A percentile compares a stretch with the other conserved stretches of the same genome.
Conservation (phyloP, 2,113 vertebrate species). For the Petrocephalus microphthalmus region DNA sequence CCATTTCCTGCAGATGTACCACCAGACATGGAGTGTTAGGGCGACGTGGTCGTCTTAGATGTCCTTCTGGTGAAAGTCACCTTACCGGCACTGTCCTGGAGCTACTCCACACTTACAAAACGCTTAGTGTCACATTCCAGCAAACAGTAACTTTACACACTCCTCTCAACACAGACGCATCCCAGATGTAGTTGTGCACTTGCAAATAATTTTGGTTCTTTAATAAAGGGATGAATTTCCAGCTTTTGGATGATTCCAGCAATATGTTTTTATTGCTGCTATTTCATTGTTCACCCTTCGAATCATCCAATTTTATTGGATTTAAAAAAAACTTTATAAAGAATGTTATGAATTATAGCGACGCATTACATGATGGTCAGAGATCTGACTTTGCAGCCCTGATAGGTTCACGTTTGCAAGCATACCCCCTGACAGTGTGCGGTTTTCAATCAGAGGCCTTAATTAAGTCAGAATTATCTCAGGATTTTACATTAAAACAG, state of each 20-base stretch:
- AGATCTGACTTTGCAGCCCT: neutral
- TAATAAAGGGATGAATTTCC: slow-evolving; percentile 10
- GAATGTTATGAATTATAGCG: neutral
- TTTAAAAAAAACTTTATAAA: neutral
- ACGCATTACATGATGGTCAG: neutral
- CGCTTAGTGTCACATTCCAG: slow-evolving; percentile 45
- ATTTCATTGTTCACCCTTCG: slow-evolving; percentile 3
- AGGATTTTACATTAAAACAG: no score
- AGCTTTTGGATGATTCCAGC: neutral
- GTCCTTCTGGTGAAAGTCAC: slow-evolving; percentile 48
- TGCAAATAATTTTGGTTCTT: slow-evolving; percentile 17
- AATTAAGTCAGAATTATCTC: no score
- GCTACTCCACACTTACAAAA: slow-evolving; percentile 44
- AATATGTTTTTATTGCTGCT: slow-evolving; percentile 1
- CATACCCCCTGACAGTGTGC: neutral
- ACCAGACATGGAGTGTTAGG: slow-evolving; percentile 29
- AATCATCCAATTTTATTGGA: neutral
- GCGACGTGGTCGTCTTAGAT: no score
- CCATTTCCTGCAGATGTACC: neutral
- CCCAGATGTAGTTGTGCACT: slow-evolving; percentile 22
- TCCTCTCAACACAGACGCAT: neutral
- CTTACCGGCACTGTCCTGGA: slow-evolving; percentile 37
- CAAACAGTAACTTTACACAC: slow-evolving; percentile 42
- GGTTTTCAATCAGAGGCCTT: neutral
- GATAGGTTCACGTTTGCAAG: neutral